Conservation (phyloP, 2,888 invertebrate genomes). For the Bombyx huttoni region DNA sequence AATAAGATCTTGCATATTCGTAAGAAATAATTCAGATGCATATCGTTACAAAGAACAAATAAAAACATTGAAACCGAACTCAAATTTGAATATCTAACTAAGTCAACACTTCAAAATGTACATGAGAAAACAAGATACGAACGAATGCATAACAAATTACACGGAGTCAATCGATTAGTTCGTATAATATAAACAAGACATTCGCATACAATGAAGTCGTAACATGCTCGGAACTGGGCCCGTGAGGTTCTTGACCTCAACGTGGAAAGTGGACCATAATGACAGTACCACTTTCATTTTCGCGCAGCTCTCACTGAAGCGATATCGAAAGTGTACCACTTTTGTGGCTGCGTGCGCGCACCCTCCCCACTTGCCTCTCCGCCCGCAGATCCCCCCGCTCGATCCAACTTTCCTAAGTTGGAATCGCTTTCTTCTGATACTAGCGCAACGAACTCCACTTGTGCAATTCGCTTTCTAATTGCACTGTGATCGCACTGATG, state of each 20-base stretch:
- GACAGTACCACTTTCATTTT: constrained; percentile 75
- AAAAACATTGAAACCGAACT: too few species aligned
- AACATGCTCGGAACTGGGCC: constrained; percentile 38
- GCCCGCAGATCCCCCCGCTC: constrained; percentile 17
- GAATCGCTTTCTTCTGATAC: constrained; percentile 64
- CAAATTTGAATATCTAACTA: background rate
- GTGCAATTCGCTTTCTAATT: constrained; percentile 70
- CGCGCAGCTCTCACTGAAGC: constrained; percentile 71
- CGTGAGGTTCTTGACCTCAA: constrained; percentile 55
- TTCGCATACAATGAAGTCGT: constrained; percentile 33
- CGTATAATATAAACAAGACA: background rate
- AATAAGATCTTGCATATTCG: too few species aligned
- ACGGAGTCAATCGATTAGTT: background rate
- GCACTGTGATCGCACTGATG: constrained; percentile 61
- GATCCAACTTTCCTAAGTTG: constrained; percentile 57
- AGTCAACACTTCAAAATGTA: background rate
- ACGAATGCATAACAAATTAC: background rate
- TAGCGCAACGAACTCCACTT: constrained; percentile 34
- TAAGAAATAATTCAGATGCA: too few species aligned
- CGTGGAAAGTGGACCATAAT: constrained; percentile 69
- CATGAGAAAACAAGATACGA: background rate
- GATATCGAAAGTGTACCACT: constrained; percentile 71
- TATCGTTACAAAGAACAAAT: too few species aligned
- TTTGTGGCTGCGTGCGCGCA: constrained; percentile 62
- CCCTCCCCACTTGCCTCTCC: constrained; percentile 17